Percentiles rank a stretch among this genome's conserved stretches.
Conservation (phyloP, 2,113 vertebrate genomes). For the Bambusicola thoracicus region DNA sequence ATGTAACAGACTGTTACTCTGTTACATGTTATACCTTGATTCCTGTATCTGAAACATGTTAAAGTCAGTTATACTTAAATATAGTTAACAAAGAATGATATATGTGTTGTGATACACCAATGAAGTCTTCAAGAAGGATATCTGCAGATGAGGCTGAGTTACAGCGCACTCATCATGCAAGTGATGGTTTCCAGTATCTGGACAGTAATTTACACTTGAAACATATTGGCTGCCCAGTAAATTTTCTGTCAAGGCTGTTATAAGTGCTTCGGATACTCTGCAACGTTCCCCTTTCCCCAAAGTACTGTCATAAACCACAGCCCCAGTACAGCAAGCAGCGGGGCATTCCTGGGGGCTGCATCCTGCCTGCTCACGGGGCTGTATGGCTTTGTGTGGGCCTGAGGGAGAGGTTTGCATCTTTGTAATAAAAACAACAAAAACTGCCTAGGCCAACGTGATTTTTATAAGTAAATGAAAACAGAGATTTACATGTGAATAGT, state of each 20-base stretch:
- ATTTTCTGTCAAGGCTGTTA: neutral
- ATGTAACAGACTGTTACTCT: too few relatives aligned
- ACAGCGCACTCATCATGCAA: neutral
- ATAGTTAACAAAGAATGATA: too few relatives aligned
- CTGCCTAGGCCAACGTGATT: neutral
- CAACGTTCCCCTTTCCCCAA: slow-evolving; percentile 45
- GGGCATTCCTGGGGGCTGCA: neutral
- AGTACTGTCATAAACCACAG: slow-evolving; percentile 52
- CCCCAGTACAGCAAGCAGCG: neutral
- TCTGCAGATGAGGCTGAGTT: neutral
- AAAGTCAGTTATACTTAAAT: neutral
- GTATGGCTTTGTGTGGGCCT: neutral
- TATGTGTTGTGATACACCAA: neutral
- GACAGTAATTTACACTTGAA: neutral
- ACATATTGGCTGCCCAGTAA: neutral
- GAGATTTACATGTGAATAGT: rapidly evolving
- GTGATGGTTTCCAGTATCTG: neutral
- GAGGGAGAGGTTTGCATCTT: neutral
- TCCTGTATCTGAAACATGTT: neutral
- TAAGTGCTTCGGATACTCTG: slow-evolving; percentile 16
- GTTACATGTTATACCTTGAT: neutral
- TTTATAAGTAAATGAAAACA: neutral
- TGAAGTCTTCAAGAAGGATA: neutral
- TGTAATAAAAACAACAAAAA: neutral
- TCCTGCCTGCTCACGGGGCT: neutral